Evolutionary conservation across 2,888 invertebrate species (phyloP).

Genomic region (Margaritifera margaritifera): DNA sequence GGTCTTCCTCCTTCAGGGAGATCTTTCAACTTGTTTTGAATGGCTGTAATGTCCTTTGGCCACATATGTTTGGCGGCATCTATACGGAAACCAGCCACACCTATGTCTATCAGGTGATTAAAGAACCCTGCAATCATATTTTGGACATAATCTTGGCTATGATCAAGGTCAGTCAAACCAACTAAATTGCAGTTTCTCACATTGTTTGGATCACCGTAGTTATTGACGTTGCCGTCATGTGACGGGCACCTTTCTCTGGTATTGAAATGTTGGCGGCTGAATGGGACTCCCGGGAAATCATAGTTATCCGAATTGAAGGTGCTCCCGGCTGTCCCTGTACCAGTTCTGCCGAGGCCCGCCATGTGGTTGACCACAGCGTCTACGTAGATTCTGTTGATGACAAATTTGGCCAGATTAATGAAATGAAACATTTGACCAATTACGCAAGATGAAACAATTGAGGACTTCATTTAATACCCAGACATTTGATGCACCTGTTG

Average conservation of each 20-base stretch:
- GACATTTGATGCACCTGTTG: too few species aligned
- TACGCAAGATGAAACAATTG: too few species aligned
- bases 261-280: constrained; percentile 79
- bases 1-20: constrained; percentile 60
- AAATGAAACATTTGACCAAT: too few species aligned
- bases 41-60: constrained; percentile 58
- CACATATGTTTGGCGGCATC: constrained; percentile 70
- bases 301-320: constrained; percentile 61
- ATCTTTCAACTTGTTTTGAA: constrained; percentile 46
- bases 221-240: constrained; percentile 32
- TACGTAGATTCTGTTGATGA: constrained; percentile 80
- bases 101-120: constrained; percentile 58
- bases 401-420: too few species aligned
- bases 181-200: constrained; percentile 82
- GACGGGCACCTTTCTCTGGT: constrained; percentile 73
- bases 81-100: constrained; percentile 66
- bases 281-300: constrained; percentile 73
- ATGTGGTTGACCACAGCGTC: constrained; percentile 90
- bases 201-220: constrained; percentile 65
- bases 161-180: constrained; percentile 86
- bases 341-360: constrained; percentile 76
- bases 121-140: constrained; percentile 58
- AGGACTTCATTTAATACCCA: too few species aligned
- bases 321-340: constrained; percentile 79
- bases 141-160: constrained; percentile 74